Base-by-base conservation (phyloP, 2,113 vertebrate species). In the Bufo bufo region DNA sequence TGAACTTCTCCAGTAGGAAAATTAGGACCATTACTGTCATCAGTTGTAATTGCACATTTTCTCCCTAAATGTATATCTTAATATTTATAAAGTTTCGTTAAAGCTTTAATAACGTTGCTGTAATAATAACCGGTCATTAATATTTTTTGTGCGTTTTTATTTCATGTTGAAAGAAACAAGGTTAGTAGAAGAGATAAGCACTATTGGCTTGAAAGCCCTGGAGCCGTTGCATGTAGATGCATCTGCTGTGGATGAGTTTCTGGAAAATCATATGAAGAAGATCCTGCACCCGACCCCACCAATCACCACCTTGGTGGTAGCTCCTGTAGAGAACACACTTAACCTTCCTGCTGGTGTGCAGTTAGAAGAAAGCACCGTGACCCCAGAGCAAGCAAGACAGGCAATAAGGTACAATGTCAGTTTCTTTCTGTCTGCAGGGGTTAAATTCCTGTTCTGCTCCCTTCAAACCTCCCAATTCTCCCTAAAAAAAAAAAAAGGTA, bases 241-340 rank as follows among this genome's bases (percentile, higher is more conserved):
- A 54, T 23, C 52, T 52, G 54, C 33, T 90, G 56, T 91, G 74
- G 90, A 94, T 71, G 89, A 2, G 3, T 93, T 94, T 87, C 59
- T 93, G 43, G 91, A 93, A 54, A 93, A 91, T 92, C 94, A 95
- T 56, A 94, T 94, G 93, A 93, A 94, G 59, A 94, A 95, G 75
- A 95, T 96, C 89, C 77, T 90, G 0, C 90, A 85, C 11, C 72
- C 91, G 7, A 33, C 90, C 58, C 94, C 96, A 78, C 84, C 92
- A 19, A 59, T 95, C 45, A 94, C 87, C 90, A 94, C 94, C 13
- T 94, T 92, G 74, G 74, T 90, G 4, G 49, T 92, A 59, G 89
- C 92, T 12, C 91, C 90, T 71, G 61, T 90, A 89, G 89, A 50
- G 3, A 87, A 90, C 74, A 58, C 88, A 82, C 23, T 12, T 3